phyloP scores from a whole-genome alignment of 2,797 vertebrate species.

The Cyprinella venusta region DNA sequence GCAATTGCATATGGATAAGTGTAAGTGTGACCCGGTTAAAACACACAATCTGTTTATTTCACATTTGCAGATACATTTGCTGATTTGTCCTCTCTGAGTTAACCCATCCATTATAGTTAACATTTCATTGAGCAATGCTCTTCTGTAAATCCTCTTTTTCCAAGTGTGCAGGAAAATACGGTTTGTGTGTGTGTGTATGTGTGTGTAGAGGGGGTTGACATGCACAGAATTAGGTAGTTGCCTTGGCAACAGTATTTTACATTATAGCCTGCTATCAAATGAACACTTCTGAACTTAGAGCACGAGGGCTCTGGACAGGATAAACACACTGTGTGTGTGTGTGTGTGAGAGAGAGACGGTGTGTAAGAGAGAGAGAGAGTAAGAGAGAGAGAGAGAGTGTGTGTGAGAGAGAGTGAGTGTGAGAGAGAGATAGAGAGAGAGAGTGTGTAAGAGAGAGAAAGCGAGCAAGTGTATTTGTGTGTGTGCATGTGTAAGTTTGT shows the following conservation, averaged over 20 bases:
- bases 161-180: slow-evolving; percentile 37
- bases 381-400: too few relatives aligned
- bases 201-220: slow-evolving; percentile 61
- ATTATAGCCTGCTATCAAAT: slow-evolving; percentile 64
- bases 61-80: neutral
- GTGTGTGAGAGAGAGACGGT: too few relatives aligned
- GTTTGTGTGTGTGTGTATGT: slow-evolving; percentile 54
- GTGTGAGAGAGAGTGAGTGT: too few relatives aligned
- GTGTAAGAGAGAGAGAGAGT: too few relatives aligned
- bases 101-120: slow-evolving; percentile 63
- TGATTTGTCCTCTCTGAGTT: slow-evolving; percentile 60
- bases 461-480: too few relatives aligned
- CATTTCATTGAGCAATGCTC: slow-evolving; percentile 69
- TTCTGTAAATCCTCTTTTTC: slow-evolving; percentile 72
- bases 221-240: slow-evolving; percentile 72
- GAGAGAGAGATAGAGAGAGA: too few relatives aligned
- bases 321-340: too few relatives aligned
- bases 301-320: slow-evolving; percentile 60
- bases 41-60: neutral
- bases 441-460: too few relatives aligned
- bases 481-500: too few relatives aligned
- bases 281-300: slow-evolving; percentile 61
- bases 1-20: neutral
- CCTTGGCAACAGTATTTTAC: slow-evolving; percentile 76
- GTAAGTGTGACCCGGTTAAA: neutral